phyloP scores from a whole-genome alignment of 2,888 invertebrate species.

The Ophion costatus region DNA sequence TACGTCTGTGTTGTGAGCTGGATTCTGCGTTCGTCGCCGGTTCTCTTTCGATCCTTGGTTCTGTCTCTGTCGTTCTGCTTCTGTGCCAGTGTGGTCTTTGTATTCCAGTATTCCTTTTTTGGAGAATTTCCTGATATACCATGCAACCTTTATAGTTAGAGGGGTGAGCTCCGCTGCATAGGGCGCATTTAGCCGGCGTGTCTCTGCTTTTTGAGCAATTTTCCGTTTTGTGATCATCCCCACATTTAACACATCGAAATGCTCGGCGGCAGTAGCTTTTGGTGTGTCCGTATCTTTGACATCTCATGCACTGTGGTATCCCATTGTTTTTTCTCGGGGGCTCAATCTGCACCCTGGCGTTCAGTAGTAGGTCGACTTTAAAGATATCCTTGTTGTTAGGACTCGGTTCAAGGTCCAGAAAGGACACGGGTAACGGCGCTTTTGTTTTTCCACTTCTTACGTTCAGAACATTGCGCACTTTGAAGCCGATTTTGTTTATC shows the following conservation, averaged over 20 bases:
- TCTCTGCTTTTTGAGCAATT: too few species aligned
- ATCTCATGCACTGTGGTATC: constrained; percentile 46
- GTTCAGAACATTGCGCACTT: constrained; percentile 62
- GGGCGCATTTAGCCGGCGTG: too few species aligned
- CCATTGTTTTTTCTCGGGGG: constrained; percentile 37
- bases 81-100: too few species aligned
- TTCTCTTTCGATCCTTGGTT: constrained; percentile 4
- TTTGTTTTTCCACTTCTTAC: constrained; percentile 42
- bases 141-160: too few species aligned
- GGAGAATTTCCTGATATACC: too few species aligned
- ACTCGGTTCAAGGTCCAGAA: constrained; percentile 62
- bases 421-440: constrained; percentile 59
- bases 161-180: too few species aligned
- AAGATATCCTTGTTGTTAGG: constrained; percentile 62
- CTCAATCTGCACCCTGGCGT: constrained; percentile 50
- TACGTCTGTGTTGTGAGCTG: background rate
- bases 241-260: background rate
- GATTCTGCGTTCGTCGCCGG: background rate
- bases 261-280: constrained; percentile 13
- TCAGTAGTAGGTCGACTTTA: constrained; percentile 42
- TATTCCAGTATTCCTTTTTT: too few species aligned
- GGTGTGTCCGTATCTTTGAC: constrained; percentile 21
- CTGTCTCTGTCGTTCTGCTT: constrained; percentile 1
- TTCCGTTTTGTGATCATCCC: too few species aligned
- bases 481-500: constrained; percentile 53